Base-by-base conservation (phyloP, 2,113 vertebrate genomes). In the Microcebus griseorufus region DNA sequence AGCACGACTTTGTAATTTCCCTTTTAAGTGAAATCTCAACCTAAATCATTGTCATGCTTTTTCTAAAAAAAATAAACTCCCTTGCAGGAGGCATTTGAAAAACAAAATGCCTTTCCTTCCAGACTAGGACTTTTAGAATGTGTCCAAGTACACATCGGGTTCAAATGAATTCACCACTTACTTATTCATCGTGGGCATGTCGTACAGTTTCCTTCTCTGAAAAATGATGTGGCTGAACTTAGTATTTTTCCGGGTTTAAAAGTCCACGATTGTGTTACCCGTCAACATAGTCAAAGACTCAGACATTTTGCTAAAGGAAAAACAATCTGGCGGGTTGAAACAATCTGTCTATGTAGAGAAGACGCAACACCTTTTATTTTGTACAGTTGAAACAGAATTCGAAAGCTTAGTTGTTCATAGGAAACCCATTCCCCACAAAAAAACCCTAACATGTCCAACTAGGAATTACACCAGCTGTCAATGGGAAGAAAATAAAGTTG, bases 11-110 rank as follows among this genome's bases (percentile, higher is more conserved):
- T 92, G n/a, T 39, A 86, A 62, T 84, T 96, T 97, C 84, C 75
- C 92, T 95, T 73, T 12, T 93, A 92, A 81, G 88, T 88, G 75
- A 97, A 96, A 92, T 90, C 67, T 95, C 90, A 97, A 48, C 83
- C 39, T 96, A 88, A 97, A 97, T 81, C 13, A 86, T 72, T 95
- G 73, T 85, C 20, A 29, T 12, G 25, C 27, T 27, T 62, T 62
- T 51, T 17, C n/a, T 45, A 45, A 45, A 42, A 45, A 45, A 45
- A 51, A 73, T 69, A 86, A 96, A 92, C 27, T 55, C 34, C 45
- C 20, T 23, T 39, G 94, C 48, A 84, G 93, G 88, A 79, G 75
- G 51, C 90, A 70, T 94, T 96, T 96, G 94, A 58, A 93, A 92
- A 93, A 65, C 13, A 34, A 82, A 81, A 83, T 18, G 42, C 25